A percentile compares a stretch with the other conserved stretches of the same genome.
Evolutionary conservation across 35 echinoderm and acorn worm genomes (phyloP).

Genomic region (Apostichopus japonicus): DNA sequence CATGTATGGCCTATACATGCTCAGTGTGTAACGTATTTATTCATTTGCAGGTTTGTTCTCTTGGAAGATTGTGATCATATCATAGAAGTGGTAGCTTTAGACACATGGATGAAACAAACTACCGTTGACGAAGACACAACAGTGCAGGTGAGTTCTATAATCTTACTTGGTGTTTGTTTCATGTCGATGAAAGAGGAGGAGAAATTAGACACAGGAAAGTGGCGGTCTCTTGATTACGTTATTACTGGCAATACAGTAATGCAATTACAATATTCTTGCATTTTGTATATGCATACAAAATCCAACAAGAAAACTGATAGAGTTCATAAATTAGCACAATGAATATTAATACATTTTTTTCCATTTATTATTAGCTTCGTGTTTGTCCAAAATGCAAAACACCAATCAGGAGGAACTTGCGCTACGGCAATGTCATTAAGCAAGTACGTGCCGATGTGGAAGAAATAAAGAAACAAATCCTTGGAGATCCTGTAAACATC

Average conservation of each 20-base stretch:
- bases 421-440: conserved; percentile 81
- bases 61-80: conserved; percentile 87
- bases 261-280: too few relatives aligned
- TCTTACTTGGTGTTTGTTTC: background rate
- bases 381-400: conserved; percentile 89
- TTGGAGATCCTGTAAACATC: conserved; percentile 19
- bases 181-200: too few relatives aligned
- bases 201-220: too few relatives aligned
- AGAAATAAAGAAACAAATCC: conserved; percentile 62
- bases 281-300: too few relatives aligned
- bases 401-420: conserved; percentile 73
- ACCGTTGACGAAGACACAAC: background rate
- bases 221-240: too few relatives aligned
- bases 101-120: conserved; percentile 72
- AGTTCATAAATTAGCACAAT: too few relatives aligned
- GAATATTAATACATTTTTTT: background rate
- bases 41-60: conserved; percentile 54
- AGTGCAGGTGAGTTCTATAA: conserved; percentile 27
- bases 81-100: conserved; percentile 68
- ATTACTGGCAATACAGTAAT: too few relatives aligned
- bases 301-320: too few relatives aligned
- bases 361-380: conserved; percentile 24
- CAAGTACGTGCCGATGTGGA: conserved; percentile 77
- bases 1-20: too few relatives aligned
- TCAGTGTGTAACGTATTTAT: too few relatives aligned